Percentiles rank a stretch among this genome's conserved stretches.
These are phyloP conservation scores for Lagopus leucura DNA, from an alignment of 2,113 vertebrate genomes.

Conservation along the genomic window DNA sequence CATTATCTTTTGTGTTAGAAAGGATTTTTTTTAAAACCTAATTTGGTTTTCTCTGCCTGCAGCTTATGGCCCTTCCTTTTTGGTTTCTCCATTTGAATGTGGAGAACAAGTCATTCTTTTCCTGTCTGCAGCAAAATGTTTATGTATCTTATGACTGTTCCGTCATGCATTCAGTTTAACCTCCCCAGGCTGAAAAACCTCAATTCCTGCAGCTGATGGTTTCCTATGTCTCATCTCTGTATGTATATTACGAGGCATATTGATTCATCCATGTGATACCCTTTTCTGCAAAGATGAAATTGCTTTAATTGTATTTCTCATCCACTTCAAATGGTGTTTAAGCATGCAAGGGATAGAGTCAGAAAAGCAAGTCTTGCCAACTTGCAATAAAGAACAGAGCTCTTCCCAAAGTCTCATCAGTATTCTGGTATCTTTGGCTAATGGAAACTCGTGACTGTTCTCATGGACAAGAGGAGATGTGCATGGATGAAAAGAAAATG, in stretches of 20 bases:
- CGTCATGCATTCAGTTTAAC: background rate
- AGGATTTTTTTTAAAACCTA: background rate
- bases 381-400: constrained; percentile 48
- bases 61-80: background rate
- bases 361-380: constrained; percentile 22
- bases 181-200: background rate
- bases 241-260: constrained; percentile 39
- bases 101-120: background rate
- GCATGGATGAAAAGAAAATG: constrained; percentile 16
- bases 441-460: constrained; percentile 50
- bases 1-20: background rate
- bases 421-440: constrained; percentile 39
- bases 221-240: constrained; percentile 52
- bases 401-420: constrained; percentile 36
- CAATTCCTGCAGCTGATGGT: background rate
- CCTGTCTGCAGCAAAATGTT: background rate
- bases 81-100: background rate
- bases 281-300: constrained; percentile 48
- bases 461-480: background rate
- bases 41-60: background rate
- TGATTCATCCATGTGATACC: constrained; percentile 41
- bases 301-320: constrained; percentile 35
- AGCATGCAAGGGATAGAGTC: constrained; percentile 1
- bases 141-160: background rate
- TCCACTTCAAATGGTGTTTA: constrained; percentile 26